Base-by-base conservation (phyloP, 2,113 vertebrate species). In the Opisthocomus hoazin region DNA sequence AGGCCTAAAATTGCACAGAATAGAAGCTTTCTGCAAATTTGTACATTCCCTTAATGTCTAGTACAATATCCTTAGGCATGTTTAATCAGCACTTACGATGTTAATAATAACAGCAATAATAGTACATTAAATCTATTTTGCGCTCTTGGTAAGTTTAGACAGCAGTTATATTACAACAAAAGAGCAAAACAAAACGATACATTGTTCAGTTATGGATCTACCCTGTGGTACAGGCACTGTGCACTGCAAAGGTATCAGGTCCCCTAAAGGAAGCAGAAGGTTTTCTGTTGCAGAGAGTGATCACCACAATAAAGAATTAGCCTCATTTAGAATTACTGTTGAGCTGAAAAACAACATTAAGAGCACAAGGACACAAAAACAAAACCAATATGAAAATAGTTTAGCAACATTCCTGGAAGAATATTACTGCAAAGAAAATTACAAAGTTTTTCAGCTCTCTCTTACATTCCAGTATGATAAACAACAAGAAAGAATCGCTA, bases 51-150 rank as follows among this genome's bases (percentile, higher is more conserved):
- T 21, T 98, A 98, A 98, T 97, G 97, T 98, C 98, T 97, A 97
- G 96, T 96, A 97, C 96, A 98, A 98, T 98, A 98, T 97, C 97
- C 96, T 91, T 93, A 98, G 98, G 98, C 98, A 98, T 97, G 87
- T 95, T 97, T 97, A 97, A 97, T 98, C 96, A 96, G 93, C 91
- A 97, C 78, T 96, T 97, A 96, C 27, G 21, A 81, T 84, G 68
- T 94, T 96, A 97, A 96, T 96, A 93, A 78, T 95, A 95, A 94
- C 90, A 97, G 96, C 91, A 98, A 97, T 97, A 97, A 94, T 29
- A 95, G 68, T 54, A 90, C 64, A 97, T 97, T 94, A 97, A 97
- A 97, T 89, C 68, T 58, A 63, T 85, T 97, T 89, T 89, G 54
- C 11, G 39, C 81, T 95, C 69, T 87, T 97, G 90, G 84, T 97